Base-by-base conservation (phyloP, 2,113 vertebrate species). In the Amphiprion ocellaris region DNA sequence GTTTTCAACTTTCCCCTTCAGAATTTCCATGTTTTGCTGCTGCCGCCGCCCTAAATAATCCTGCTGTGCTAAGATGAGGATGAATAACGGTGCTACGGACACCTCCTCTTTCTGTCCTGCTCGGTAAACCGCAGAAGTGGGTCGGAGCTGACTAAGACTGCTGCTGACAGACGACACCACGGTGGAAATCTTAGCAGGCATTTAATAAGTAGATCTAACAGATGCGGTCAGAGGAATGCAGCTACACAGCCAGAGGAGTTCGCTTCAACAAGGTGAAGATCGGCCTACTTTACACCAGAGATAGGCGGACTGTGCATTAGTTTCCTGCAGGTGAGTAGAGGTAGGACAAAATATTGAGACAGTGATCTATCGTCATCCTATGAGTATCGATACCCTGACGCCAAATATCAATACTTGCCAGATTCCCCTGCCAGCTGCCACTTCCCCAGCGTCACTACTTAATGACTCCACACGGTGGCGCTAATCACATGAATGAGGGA, bases 101-200 rank as follows among this genome's bases (percentile, higher is more conserved):
- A n/a, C 50, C 47, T 19, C 30, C 50, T 2, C 54, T 24, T n/a
- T 11, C n/a, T n/a, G 28, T 66, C 39, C 41, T 44, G 54, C 69
- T 37, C 12, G 46, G 66, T 53, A 28, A 75, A 52, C 56, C 44
- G 11, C 74, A 61, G 58, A 73, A 87, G 64, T 69, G 52, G 79
- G 65, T 56, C 74, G 77, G 24, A 33, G 79, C 77, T 68, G 87
- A 87, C 50, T n/a, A 0, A 81, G 73, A 50, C 72, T 10, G 65
- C 60, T 14, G 33, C 87, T 69, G 84, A 79, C 82, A 85, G 39
- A 65, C 1, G 79, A 90, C 79, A 88, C 77, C 82, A 2, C 39
- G 46, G 63, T 49, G 21, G 61, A 86, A 73, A 83, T 14, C 46
- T 59, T 9, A 56, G 76, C 54, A 4, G 21, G 46, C 28, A 44